These are phyloP conservation scores for Tanypteryx hageni DNA, from an alignment of 2,888 invertebrate species.

Conservation along the genomic window DNA sequence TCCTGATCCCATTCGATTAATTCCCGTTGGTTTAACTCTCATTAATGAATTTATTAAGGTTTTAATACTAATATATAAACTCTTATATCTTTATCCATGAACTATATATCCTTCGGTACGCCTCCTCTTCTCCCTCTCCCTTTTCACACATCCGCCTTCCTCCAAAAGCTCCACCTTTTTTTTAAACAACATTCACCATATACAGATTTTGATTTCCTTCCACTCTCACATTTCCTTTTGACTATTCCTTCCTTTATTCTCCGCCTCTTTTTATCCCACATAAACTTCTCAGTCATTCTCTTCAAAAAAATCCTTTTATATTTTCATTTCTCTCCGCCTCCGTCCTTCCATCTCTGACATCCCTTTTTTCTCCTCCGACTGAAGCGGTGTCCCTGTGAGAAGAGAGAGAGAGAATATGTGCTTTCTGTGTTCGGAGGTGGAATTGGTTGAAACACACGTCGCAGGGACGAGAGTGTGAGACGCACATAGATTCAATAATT, in stretches of 20 bases:
- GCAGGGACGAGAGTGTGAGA: background rate
- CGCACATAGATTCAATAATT: slow-evolving; percentile 15
- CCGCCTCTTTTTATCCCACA: slow-evolving; percentile 12
- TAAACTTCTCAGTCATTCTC: slow-evolving; percentile 35
- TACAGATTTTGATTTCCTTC: background rate
- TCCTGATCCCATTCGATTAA: background rate
- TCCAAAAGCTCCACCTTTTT: background rate
- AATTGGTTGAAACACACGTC: background rate
- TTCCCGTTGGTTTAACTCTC: background rate
- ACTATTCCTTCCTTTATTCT: background rate
- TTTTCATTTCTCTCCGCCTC: background rate
- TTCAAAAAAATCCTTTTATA: slow-evolving; percentile 15
- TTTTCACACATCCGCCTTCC: background rate
- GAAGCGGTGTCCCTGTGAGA: background rate
- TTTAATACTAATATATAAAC: background rate
- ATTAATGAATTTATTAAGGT: background rate
- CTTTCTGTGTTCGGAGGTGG: background rate
- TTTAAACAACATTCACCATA: background rate
- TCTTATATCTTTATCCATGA: background rate
- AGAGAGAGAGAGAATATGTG: background rate
- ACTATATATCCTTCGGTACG: background rate
- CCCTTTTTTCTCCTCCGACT: background rate
- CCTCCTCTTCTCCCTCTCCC: background rate
- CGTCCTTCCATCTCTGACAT: slow-evolving; percentile 5
- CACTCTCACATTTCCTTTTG: background rate